Evolutionary conservation across 1,140 invertebrate species (phyloP), one percentile per base, ranked within the genome.

Genomic region (Tribolium madens): DNA sequence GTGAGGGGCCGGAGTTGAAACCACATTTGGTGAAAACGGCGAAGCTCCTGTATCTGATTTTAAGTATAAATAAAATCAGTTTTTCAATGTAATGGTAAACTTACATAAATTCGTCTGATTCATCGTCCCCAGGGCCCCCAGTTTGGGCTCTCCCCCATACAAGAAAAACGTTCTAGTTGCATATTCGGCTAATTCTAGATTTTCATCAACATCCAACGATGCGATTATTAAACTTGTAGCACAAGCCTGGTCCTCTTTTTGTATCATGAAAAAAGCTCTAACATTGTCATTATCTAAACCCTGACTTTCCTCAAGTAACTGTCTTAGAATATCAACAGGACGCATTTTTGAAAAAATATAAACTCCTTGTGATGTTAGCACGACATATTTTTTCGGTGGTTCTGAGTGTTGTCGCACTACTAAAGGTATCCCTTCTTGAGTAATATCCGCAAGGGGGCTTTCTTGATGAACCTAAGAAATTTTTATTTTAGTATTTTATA

Each of bases 151-250:
- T 7, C 93, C 94, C 31, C 97, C 97, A 86, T 97, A 97, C 73
- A 96, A 86, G 83, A 98, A 96, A 84, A 98, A 97, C 0, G 97
- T 96, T 83, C 95, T 91, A 0, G 94, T 93, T 2, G 97, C 97
- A 92, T 94, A 95, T 81, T 98, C 94, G 46, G 92, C 90, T 0
- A 96, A 88, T 81, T 95, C 92, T 21, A 90, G 89, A 75, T 93
- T 93, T 77, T 89, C 90, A 71, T 89, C 87, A 80, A 86, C 90
- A 81, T 91, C 91, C 78, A 91, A 89, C 47, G 95, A 97, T 0
- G 96, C 96, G 52, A 98, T 84, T 78, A 97, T 92, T 1, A 98
- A 87, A 73, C 93, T 93, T 3, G 94, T 96, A 0, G 95, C 94
- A 87, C 96, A 97, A 0, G 96, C 96, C 87, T 98, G 95, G 52